Percentiles rank a stretch among this genome's conserved stretches.
Evolutionary conservation across 1,140 invertebrate species (phyloP).

Genomic region (Drosophila auraria): DNA sequence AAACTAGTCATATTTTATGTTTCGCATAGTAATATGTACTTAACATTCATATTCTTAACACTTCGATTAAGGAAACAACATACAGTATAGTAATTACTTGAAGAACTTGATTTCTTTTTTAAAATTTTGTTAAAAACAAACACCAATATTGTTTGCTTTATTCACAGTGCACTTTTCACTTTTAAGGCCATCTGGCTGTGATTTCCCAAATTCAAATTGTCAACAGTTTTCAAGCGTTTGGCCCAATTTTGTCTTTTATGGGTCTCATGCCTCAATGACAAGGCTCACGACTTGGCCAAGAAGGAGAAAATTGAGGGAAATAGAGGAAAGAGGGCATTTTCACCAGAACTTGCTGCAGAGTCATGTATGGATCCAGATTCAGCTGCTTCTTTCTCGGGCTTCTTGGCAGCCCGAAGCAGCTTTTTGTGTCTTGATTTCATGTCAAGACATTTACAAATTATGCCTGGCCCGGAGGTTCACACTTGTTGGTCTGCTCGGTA

Average conservation of each 20-base stretch:
- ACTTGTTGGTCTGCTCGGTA: slow-evolving; percentile 38
- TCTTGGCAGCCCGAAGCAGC: slow-evolving; percentile 17
- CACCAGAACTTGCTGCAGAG: slow-evolving; percentile 13
- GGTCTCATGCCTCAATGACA: slow-evolving; percentile 3
- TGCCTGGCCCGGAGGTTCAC: slow-evolving; percentile 29
- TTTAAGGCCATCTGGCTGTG: slow-evolving; percentile 30
- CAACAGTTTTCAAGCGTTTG: slow-evolving; percentile 66
- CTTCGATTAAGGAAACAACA: slow-evolving; percentile 17
- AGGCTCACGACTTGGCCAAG: slow-evolving; percentile 8
- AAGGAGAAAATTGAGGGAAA: background rate
- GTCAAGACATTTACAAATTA: slow-evolving; percentile 76
- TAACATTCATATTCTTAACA: too few species aligned
- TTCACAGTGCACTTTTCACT: slow-evolving; percentile 2
- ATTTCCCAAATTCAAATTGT: slow-evolving; percentile 66
- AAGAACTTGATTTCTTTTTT: too few species aligned
- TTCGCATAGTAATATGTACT: too few species aligned
- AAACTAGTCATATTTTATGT: background rate
- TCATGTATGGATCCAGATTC: slow-evolving; percentile 36
- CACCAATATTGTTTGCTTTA: background rate
- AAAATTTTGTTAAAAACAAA: background rate
- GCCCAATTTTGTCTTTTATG: slow-evolving; percentile 60
- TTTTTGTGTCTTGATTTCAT: slow-evolving; percentile 54
- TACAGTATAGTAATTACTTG: too few species aligned
- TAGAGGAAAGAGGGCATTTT: too few species aligned
- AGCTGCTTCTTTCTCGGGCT: slow-evolving; percentile 24